A percentile compares a stretch with the other conserved stretches of the same genome.
Evolutionary conservation across 2,113 vertebrate genomes (phyloP).

Genomic region (Callospermophilus lateralis): DNA sequence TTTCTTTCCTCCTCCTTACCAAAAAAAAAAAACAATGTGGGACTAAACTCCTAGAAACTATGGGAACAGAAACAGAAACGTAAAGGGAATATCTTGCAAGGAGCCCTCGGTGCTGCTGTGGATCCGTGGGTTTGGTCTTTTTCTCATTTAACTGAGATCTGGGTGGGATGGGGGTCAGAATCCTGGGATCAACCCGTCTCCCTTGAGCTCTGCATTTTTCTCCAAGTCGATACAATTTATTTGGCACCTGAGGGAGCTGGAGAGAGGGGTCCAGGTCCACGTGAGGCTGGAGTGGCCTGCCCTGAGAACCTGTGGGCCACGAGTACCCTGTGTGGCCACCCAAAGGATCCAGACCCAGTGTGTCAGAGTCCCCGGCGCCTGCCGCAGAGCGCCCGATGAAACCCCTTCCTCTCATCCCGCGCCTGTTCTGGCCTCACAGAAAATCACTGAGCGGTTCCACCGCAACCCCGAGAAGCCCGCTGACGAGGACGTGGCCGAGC

Average conservation of each 20-base stretch:
- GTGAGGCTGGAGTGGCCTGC: no score
- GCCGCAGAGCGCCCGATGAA: rapidly evolving
- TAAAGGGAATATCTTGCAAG: not conserved
- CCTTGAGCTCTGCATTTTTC: not conserved
- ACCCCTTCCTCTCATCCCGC: rapidly evolving
- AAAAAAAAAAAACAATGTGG: not conserved
- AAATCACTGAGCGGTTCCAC: slow-evolving; percentile 93
- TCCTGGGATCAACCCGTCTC: not conserved
- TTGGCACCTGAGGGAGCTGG: not conserved
- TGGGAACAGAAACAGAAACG: not conserved
- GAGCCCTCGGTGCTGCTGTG: not conserved
- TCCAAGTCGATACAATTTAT: not conserved
- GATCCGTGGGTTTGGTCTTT: slow-evolving; percentile 1
- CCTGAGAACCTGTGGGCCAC: not conserved
- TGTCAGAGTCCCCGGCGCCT: not conserved
- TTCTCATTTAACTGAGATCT: not conserved
- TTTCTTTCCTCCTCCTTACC: not conserved
- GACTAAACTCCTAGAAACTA: not conserved
- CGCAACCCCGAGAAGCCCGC: slow-evolving; percentile 90
- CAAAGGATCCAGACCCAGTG: not conserved
- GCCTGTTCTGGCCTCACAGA: slow-evolving; percentile 79
- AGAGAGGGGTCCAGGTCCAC: not conserved
- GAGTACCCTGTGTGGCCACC: not conserved
- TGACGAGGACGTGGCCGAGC: slow-evolving; percentile 91
- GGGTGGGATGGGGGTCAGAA: not conserved